Evolutionary conservation across 2,888 invertebrate genomes (phyloP).

Genomic region (Coelopa pilipes): DNA sequence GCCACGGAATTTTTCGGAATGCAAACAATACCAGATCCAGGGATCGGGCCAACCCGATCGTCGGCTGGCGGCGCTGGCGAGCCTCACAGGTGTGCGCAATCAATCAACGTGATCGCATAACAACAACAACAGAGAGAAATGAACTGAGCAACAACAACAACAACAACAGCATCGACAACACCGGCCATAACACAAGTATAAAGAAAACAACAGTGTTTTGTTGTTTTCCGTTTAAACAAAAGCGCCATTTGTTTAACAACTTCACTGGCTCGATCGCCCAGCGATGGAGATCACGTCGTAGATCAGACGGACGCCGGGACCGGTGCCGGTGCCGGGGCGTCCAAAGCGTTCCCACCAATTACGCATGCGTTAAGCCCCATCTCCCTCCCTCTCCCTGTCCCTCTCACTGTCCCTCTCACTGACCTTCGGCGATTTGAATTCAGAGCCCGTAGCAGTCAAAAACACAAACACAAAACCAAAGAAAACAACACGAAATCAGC

Average conservation of each 20-base stretch:
- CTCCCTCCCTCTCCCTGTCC: too few species aligned
- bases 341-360: conserved; percentile 42
- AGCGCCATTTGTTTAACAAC: conserved; percentile 26
- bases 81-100: conserved; percentile 44
- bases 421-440: conserved; percentile 23
- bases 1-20: conserved; percentile 13
- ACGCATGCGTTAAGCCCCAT: conserved; percentile 14
- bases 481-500: not conserved
- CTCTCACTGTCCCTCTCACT: too few species aligned
- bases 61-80: conserved; percentile 24
- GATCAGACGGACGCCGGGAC: not conserved
- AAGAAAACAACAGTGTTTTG: conserved; percentile 9
- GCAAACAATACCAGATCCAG: conserved; percentile 16
- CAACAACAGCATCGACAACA: conserved; percentile 22
- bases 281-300: not conserved
- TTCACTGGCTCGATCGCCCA: not conserved
- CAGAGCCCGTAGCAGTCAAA: conserved; percentile 1
- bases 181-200: too few species aligned
- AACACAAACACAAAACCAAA: not conserved
- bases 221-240: conserved; percentile 18
- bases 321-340: conserved; percentile 52
- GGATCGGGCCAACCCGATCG: conserved; percentile 30
- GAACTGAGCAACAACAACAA: conserved; percentile 14
- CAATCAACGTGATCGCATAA: conserved; percentile 42
- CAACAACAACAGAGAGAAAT: not conserved